Evolutionary conservation across 2,113 vertebrate species (phyloP).

Genomic region (Paracanthobrama guichenoti): DNA sequence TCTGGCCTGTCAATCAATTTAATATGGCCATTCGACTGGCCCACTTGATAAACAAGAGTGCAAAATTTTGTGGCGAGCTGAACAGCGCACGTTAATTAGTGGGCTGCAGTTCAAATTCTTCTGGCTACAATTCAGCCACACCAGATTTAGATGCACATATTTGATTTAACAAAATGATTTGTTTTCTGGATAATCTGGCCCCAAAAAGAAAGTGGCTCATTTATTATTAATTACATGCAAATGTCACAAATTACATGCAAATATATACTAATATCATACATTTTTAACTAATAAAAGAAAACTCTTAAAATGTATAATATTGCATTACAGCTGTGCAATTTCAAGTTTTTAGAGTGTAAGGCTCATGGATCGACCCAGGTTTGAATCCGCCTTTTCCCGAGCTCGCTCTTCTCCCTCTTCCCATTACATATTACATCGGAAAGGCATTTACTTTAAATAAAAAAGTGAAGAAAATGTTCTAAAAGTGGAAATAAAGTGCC

Average conservation of each 20-base stretch:
- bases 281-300: neutral
- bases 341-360: too few relatives aligned
- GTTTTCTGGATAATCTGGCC: neutral
- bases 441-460: too few relatives aligned
- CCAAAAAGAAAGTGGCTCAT: neutral
- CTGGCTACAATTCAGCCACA: neutral
- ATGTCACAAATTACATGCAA: neutral
- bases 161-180: neutral
- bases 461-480: too few relatives aligned
- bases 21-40: neutral
- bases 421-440: too few relatives aligned
- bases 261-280: neutral
- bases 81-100: neutral
- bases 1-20: neutral
- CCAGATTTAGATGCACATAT: neutral
- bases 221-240: neutral
- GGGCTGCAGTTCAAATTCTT: neutral
- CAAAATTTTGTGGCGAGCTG: slow-evolving; percentile 6
- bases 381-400: too few relatives aligned
- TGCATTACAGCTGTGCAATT: neutral
- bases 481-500: too few relatives aligned
- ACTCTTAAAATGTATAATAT: neutral
- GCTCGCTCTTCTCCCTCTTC: too few relatives aligned
- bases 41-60: neutral
- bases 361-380: too few relatives aligned